Evolutionary conservation across 1,140 invertebrate genomes (phyloP).

Genomic region (Nomia melanderi): DNA sequence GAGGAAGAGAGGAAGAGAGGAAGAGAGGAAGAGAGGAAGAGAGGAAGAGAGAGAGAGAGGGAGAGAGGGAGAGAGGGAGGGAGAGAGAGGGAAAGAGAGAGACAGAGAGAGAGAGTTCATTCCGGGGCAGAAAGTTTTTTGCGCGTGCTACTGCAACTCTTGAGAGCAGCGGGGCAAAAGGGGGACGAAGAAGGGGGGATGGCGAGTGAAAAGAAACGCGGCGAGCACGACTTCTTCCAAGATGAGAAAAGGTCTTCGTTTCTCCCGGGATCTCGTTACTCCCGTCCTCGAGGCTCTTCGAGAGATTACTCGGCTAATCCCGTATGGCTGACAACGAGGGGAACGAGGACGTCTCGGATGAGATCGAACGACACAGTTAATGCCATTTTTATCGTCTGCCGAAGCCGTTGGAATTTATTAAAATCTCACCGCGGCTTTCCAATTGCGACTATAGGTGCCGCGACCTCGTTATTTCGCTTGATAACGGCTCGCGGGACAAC

Average conservation of each 20-base stretch:
- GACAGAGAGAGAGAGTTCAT: conserved; percentile 3
- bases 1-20: neutral
- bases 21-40: neutral
- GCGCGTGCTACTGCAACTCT: neutral
- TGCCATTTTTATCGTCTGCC: conserved; percentile 58
- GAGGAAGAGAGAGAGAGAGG: neutral
- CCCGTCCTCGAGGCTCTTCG: conserved; percentile 54
- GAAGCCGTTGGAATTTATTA: conserved; percentile 59
- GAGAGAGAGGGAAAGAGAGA: neutral
- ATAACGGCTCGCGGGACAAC: conserved; percentile 9
- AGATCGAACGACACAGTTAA: conserved; percentile 66
- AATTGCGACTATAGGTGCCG: neutral
- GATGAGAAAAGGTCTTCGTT: conserved; percentile 65
- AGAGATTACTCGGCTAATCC: conserved; percentile 67
- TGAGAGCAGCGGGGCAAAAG: neutral
- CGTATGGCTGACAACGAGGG: conserved; percentile 51
- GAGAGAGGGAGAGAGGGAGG: neutral
- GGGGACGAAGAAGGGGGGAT: too few relatives aligned
- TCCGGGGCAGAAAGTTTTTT: neutral
- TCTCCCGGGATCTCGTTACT: conserved; percentile 64
- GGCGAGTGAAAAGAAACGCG: conserved; percentile 15
- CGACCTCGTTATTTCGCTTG: neutral
- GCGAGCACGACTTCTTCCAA: conserved; percentile 51
- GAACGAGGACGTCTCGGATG: conserved; percentile 51
- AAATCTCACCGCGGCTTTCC: conserved; percentile 32